phyloP scores from a whole-genome alignment of 2,888 invertebrate genomes.

The Zhuqinia jingwanae region DNA sequence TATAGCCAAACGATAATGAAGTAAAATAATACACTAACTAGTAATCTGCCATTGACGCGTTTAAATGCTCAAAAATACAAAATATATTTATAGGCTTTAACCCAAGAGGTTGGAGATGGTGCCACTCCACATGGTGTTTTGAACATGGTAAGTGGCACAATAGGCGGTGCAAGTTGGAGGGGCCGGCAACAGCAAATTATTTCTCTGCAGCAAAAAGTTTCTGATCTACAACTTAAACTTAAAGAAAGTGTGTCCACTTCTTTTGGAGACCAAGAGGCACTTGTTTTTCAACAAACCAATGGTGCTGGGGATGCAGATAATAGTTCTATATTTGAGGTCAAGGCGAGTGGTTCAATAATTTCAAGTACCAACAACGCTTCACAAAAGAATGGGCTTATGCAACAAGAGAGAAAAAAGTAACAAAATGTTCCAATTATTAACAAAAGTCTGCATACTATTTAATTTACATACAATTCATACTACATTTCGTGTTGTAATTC shows the following conservation, averaged over 20 bases:
- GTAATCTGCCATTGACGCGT: too few species aligned
- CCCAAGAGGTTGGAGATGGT: slow-evolving; percentile 89
- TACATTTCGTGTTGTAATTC: not conserved
- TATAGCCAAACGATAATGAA: too few species aligned
- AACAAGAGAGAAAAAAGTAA: slow-evolving; percentile 68
- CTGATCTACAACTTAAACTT: slow-evolving; percentile 85
- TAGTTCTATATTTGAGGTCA: not conserved
- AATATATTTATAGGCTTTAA: slow-evolving; percentile 83
- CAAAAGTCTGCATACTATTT: too few species aligned
- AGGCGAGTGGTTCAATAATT: too few species aligned
- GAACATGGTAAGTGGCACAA: slow-evolving; percentile 83
- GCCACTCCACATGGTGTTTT: slow-evolving; percentile 83
- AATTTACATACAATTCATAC: too few species aligned
- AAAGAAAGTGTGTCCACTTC: slow-evolving; percentile 22
- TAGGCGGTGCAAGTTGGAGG: slow-evolving; percentile 85
- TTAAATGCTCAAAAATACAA: too few species aligned
- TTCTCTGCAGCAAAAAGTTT: slow-evolving; percentile 86
- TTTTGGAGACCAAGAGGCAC: slow-evolving; percentile 7
- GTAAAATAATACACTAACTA: too few species aligned
- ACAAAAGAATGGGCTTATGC: slow-evolving; percentile 54
- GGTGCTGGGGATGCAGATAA: slow-evolving; percentile 51
- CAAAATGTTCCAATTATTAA: too few species aligned
- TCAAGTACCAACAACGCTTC: slow-evolving; percentile 5
- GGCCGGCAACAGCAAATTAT: slow-evolving; percentile 90
- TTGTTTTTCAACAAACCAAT: slow-evolving; percentile 1